These are phyloP conservation scores for Bellardia pandia DNA, from an alignment of 2,888 invertebrate species.

Conservation along the genomic window DNA sequence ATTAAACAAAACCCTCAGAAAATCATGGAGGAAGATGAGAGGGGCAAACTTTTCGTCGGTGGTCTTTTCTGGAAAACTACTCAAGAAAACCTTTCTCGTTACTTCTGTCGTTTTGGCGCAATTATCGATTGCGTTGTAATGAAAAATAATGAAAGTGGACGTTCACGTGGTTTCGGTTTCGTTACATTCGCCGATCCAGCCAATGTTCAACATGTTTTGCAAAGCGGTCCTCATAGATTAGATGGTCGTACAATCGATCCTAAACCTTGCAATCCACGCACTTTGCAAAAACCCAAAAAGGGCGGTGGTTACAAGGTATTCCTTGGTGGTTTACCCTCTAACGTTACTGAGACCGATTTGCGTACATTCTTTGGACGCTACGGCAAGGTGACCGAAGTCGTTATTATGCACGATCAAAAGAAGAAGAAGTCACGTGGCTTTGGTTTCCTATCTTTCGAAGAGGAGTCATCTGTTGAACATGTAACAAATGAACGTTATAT, in stretches of 20 bases:
- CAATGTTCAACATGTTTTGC: constrained; percentile 94
- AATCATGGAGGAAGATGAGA: constrained; percentile 84
- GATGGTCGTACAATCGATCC: constrained; percentile 97
- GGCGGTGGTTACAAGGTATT: constrained; percentile 97
- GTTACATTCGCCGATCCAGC: constrained; percentile 97
- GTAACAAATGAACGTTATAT: constrained; percentile 97
- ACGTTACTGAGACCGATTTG: constrained; percentile 97
- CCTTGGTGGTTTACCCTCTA: constrained; percentile 97
- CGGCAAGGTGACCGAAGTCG: constrained; percentile 98
- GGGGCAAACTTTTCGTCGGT: constrained; percentile 95
- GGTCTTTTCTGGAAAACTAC: constrained; percentile 97
- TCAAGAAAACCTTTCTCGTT: constrained; percentile 90
- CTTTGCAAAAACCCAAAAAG: constrained; percentile 95
- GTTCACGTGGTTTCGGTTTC: constrained; percentile 98
- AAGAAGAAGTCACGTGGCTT: constrained; percentile 98
- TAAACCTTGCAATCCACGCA: constrained; percentile 96
- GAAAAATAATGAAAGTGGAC: constrained; percentile 98
- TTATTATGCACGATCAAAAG: constrained; percentile 99
- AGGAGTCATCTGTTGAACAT: constrained; percentile 95
- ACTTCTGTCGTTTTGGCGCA: constrained; percentile 97
- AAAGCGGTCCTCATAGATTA: constrained; percentile 96
- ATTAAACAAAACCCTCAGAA: constrained; percentile 83
- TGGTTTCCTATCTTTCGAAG: constrained; percentile 97
- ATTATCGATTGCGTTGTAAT: constrained; percentile 99
- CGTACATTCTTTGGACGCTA: constrained; percentile 96